Evolutionary conservation across 2,888 invertebrate species (phyloP), one percentile per base, ranked within the genome.

Genomic region (Cryptocheilus praepositus): DNA sequence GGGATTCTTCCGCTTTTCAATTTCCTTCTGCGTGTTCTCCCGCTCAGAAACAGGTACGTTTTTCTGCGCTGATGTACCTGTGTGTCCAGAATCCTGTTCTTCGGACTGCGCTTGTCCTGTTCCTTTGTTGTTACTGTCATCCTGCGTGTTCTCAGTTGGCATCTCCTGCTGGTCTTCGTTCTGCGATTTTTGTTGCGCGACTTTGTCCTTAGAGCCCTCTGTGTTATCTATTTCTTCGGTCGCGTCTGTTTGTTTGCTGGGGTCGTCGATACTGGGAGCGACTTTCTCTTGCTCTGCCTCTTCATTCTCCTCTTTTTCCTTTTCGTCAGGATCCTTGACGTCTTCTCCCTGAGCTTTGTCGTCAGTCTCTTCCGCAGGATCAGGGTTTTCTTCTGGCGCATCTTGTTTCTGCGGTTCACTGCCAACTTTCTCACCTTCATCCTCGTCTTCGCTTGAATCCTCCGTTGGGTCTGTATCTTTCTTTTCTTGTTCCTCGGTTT

Each of bases 61-160:
- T 73, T 71, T 88, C 54, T 81, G 74, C 81, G 79, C 84, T 64
- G 86, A 79, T 16, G 85, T 74, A 0, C 92, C 92, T 58, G 93
- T 91, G 83, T 95, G 94, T 0, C 95, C 95, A 46, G 91, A 91
- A 52, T 93, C 92, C 65, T 92, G 92, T 79, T 93, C 91, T 77
- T 94, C 94, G 70, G 94, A 91, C 80, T 96, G 94, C 0, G 95
- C 93, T 57, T 95, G 93, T 0, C 95, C 96, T 1, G 92, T 90
- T 0, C 93, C 93, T 69, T 94, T 93, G 69, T 93, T 92, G 53
- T 91, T 90, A 76, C 92, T 92, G 0, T 91, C 90, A 52, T 91
- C 91, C 65, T 92, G 91, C 0, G 89, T 90, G 54, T 88, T 90
- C 18, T 79, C 77, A 0, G 67, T 49, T 1, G 65, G 49, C 1